Evolutionary conservation across 1,140 invertebrate species (phyloP).

Genomic region (Papilio machaon): DNA sequence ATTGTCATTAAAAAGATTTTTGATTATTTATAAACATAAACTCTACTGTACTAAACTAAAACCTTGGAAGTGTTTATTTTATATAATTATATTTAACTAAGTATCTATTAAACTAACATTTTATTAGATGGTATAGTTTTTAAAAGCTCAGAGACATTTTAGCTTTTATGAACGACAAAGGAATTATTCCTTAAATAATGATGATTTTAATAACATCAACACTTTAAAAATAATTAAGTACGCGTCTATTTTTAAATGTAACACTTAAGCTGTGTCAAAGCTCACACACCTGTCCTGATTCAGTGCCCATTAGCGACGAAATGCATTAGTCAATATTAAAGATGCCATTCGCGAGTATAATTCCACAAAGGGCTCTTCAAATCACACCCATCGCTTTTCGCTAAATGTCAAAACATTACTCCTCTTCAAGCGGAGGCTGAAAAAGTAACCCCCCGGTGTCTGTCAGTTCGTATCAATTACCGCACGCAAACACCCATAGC

Average conservation of each 20-base stretch:
- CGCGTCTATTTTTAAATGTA: constrained; percentile 42
- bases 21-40: background rate
- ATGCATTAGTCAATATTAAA: constrained; percentile 82
- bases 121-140: too few relatives aligned
- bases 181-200: background rate
- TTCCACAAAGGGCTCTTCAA: constrained; percentile 82
- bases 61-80: background rate
- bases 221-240: constrained; percentile 18
- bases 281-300: constrained; percentile 75
- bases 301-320: constrained; percentile 74
- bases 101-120: too few relatives aligned
- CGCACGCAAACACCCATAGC: constrained; percentile 77
- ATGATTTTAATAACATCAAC: constrained; percentile 8
- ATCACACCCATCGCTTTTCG: constrained; percentile 80
- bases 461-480: constrained; percentile 82
- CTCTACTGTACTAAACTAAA: background rate
- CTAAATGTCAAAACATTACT: constrained; percentile 80
- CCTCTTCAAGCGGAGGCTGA: constrained; percentile 72
- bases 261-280: constrained; percentile 49
- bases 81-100: too few relatives aligned
- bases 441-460: constrained; percentile 72
- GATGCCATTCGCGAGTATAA: constrained; percentile 77
- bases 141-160: too few relatives aligned
- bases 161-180: too few relatives aligned
- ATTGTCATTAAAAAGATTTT: background rate